A percentile compares a stretch with the other conserved stretches of the same genome.
Conservation (phyloP, 2,888 invertebrate species). For the Sussaba pulchella region DNA sequence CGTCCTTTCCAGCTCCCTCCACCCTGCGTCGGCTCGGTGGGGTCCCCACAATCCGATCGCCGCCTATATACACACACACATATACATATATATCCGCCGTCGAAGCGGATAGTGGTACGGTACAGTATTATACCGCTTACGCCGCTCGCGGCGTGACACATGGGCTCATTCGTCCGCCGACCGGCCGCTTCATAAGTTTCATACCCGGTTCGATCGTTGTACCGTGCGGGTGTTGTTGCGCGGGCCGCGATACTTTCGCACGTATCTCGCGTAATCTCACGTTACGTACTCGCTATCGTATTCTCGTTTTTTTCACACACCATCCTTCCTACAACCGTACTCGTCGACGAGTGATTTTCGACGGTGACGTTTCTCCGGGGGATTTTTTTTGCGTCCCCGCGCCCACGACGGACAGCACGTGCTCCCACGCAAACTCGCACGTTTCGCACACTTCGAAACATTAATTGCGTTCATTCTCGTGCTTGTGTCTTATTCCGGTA, state of each 20-base stretch:
- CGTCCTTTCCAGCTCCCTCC: conserved; percentile 31
- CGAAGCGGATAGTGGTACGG: too few species aligned
- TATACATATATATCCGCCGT: conserved; percentile 12
- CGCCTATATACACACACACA: conserved; percentile 44
- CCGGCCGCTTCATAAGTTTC: too few species aligned
- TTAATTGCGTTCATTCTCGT: conserved; percentile 1
- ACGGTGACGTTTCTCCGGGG: too few species aligned
- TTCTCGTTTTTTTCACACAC: conserved; percentile 12
- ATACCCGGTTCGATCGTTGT: conserved; percentile 74
- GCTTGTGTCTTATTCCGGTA: background rate
- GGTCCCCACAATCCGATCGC: conserved; percentile 49
- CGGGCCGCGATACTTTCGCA: conserved; percentile 62
- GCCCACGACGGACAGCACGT: conserved; percentile 8
- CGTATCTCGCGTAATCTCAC: conserved; percentile 15
- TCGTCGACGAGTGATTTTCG: too few species aligned
- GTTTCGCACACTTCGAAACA: too few species aligned
- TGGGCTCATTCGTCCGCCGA: conserved; percentile 70
- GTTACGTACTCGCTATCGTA: conserved; percentile 6
- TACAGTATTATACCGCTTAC: conserved; percentile 60
- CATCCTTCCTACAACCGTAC: background rate
- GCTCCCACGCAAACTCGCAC: conserved; percentile 2
- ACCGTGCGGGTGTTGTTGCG: conserved; percentile 71
- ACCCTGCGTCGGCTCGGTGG: conserved; percentile 33
- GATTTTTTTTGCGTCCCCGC: conserved; percentile 3
- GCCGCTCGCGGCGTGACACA: conserved; percentile 74